A percentile compares a stretch with the other conserved stretches of the same genome.
phyloP scores from a whole-genome alignment of 1,140 invertebrate species.

The Cydia pomonella region DNA sequence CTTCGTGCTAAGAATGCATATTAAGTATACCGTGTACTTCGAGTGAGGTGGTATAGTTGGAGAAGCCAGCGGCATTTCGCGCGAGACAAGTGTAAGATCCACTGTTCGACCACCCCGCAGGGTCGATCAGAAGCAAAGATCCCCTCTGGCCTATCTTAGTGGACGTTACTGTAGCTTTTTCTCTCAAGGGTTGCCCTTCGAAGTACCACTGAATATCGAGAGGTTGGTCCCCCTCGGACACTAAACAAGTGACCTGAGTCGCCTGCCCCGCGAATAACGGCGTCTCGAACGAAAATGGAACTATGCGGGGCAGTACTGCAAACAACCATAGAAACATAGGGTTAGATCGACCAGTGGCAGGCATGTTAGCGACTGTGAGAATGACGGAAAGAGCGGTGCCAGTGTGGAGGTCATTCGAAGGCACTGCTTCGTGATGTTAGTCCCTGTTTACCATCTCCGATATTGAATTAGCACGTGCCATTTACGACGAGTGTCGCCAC shows the following conservation, averaged over 20 bases:
- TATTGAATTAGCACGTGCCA: constrained; percentile 73
- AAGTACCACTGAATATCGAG: constrained; percentile 89
- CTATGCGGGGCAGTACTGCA: constrained; percentile 88
- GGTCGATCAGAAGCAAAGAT: constrained; percentile 84
- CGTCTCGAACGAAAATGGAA: constrained; percentile 86
- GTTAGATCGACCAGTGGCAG: constrained; percentile 64
- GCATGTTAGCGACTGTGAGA: constrained; percentile 71
- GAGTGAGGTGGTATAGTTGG: constrained; percentile 86
- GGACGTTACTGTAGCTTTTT: constrained; percentile 82
- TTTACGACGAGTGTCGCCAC: constrained; percentile 82
- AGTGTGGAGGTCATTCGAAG: constrained; percentile 54
- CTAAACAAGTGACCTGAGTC: constrained; percentile 87
- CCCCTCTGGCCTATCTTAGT: constrained; percentile 85
- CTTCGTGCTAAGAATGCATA: constrained; percentile 72
- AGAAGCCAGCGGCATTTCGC: constrained; percentile 92
- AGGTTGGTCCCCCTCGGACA: constrained; percentile 91
- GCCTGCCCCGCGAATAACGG: constrained; percentile 86
- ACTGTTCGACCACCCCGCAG: constrained; percentile 93
- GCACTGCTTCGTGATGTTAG: constrained; percentile 71
- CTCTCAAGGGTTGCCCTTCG: constrained; percentile 84
- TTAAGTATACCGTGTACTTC: constrained; percentile 84
- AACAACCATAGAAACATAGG: constrained; percentile 73
- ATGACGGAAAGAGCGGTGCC: constrained; percentile 53
- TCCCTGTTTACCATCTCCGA: constrained; percentile 51
- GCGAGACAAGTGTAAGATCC: constrained; percentile 94